Percentiles rank a stretch among this genome's conserved stretches.
phyloP scores from a whole-genome alignment of 2,888 invertebrate genomes.

The Lagria hirta region DNA sequence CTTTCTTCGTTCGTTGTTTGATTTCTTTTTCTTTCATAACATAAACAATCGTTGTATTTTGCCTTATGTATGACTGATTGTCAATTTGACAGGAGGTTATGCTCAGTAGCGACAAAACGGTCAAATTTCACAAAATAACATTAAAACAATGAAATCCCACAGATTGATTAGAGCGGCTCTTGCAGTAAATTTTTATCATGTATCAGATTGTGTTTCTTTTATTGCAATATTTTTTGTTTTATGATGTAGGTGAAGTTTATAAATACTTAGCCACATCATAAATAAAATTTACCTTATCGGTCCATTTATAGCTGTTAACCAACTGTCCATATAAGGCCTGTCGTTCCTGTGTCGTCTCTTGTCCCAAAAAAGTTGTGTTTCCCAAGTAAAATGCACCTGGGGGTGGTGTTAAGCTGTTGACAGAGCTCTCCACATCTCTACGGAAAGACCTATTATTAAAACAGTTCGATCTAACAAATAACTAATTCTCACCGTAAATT shows the following conservation, averaged over 20 bases:
- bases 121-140: not conserved
- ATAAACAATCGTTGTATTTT: too few relatives aligned
- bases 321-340: conserved; percentile 85
- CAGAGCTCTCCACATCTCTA: conserved; percentile 80
- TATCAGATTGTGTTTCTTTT: too few relatives aligned
- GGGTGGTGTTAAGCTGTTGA: conserved; percentile 70
- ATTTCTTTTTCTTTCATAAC: too few relatives aligned
- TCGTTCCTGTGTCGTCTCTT: conserved; percentile 88
- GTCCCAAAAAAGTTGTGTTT: conserved; percentile 82
- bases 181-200: too few relatives aligned
- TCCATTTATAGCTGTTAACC: conserved; percentile 91
- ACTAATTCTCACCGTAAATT: conserved; percentile 65
- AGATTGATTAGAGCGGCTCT: too few relatives aligned
- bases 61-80: too few relatives aligned
- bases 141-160: not conserved
- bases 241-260: too few relatives aligned
- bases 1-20: too few relatives aligned
- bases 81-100: too few relatives aligned
- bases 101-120: conserved; percentile 2
- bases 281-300: conserved; percentile 68
- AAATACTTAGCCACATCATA: too few relatives aligned
- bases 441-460: conserved; percentile 31
- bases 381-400: conserved; percentile 82
- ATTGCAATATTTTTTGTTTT: too few relatives aligned
- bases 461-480: not conserved